Conservation (phyloP, 2,888 invertebrate genomes). For the Eueremaeus valkanovi region DNA sequence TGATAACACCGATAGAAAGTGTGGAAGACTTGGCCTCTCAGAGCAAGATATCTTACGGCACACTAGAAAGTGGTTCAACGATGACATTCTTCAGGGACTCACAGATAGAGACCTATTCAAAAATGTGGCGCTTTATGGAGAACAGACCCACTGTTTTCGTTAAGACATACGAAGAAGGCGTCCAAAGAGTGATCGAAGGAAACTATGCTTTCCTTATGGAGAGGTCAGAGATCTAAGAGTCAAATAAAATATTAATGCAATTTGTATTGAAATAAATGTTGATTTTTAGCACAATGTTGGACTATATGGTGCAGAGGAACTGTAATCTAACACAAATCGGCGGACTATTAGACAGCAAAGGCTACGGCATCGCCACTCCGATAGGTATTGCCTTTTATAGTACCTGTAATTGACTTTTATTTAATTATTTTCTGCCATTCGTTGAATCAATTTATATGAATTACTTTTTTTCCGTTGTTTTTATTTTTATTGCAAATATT, state of each 20-base stretch:
- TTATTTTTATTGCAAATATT: no score
- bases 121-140: constrained; percentile 69
- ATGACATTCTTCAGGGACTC: constrained; percentile 83
- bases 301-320: constrained; percentile 85
- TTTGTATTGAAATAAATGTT: not conserved
- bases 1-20: constrained; percentile 90
- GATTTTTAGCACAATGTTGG: constrained; percentile 64
- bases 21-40: constrained; percentile 92
- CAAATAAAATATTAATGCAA: not conserved
- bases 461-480: no score
- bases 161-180: constrained; percentile 83
- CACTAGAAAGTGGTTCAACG: constrained; percentile 86
- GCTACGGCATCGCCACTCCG: constrained; percentile 94
- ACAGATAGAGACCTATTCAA: constrained; percentile 53
- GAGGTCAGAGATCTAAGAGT: constrained; percentile 44
- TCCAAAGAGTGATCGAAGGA: constrained; percentile 74
- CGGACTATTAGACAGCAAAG: constrained; percentile 69
- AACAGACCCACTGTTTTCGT: constrained; percentile 76
- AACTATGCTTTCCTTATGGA: constrained; percentile 98
- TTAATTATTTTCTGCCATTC: constrained; percentile 2
- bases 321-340: constrained; percentile 88
- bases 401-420: constrained; percentile 20
- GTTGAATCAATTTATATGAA: not conserved
- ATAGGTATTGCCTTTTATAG: no score
- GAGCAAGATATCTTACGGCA: constrained; percentile 87